Base-by-base conservation (phyloP, 2,113 vertebrate genomes). In the Macquaria australasica region DNA sequence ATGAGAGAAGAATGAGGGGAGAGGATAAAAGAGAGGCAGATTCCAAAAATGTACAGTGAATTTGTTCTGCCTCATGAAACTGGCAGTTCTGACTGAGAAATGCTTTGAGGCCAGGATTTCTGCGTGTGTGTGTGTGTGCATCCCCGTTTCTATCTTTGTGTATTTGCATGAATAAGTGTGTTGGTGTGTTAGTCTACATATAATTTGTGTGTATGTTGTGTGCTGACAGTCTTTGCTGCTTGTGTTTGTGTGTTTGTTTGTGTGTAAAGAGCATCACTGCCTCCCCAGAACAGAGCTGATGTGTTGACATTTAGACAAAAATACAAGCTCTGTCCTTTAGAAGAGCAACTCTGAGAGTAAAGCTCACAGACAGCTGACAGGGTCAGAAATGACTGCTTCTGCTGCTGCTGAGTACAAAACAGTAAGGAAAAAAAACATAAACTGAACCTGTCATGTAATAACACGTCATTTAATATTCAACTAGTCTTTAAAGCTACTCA, bases 51-150 rank as follows among this genome's bases (percentile, higher is more conserved):
- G 91, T 91, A 88, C 86, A 92, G 90, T 91, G 84, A 91, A 92
- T 94, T 89, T 88, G 92, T 91, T 92, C 88, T 86, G 89, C 90
- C 53, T 87, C 88, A 86, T 90, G 84, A 87, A 91, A 86, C 82
- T 81, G 86, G 82, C 88, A 88, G 84, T 81, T 90, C 64, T 76
- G 79, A 80, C 66, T 69, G 80, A 80, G 87, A 90, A 84, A 76
- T 60, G 82, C 75, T 90, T 83, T 77, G 84, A 79, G 78, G 86
- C 66, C 31, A 81, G 59, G 85, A 77, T 83, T 71, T 87, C 4
- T 78, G 12, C 28, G 66, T 34, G 34, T 34, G 34, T 34, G 34
- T 34, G 34, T 34, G 34, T 34, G 34, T 15, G 39, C 37, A 1
- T 63, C 31, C 18, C 16, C 18, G 14, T 60, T 58, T 81, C 18